Base-by-base conservation (phyloP, 1,140 invertebrate species). In the Eupeodes corollae region DNA sequence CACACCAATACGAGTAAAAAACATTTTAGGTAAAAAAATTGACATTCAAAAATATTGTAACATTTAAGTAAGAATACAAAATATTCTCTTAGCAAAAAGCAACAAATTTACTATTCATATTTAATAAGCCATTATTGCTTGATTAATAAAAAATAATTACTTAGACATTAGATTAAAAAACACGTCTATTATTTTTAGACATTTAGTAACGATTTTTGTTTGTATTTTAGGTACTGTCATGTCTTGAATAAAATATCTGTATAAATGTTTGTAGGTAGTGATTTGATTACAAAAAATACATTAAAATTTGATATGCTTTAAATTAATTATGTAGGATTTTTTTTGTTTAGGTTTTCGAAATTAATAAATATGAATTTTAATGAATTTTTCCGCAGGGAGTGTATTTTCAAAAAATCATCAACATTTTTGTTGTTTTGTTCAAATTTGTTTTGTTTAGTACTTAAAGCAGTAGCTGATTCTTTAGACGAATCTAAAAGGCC, bases 1-100 rank as follows among this genome's bases (percentile, higher is more conserved):
- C 63, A 65, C 63, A 65, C 65, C 63, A 65, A 51, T 55, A 50
- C 56, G 37, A 50, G 56, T 50, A 56, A 59, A 51, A 58, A 48
- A 51, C 46, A 60, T 51, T 30, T 15, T 35, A 49, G 30, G 44
- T 42, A 21, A 38, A 30, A 11, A n/a, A 12, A 10, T 32, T 37
- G 45, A 34, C 30, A 42, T 47, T 30, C 43, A 14, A 10, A 16
- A 44, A 33, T 41, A 21, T 16, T 47, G 42, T 48, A 48, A 34
- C 19, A 46, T 48, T 38, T 18, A 47, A 52, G 43, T 47, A 30
- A 44, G 47, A 40, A 37, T 55, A 43, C 18, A 44, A 44, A 41
- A 43, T 52, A 48, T 51, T 47, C 16, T 46, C 42, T 39, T 57
- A 60, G 59, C 59, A 60, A 59, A 61, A 55, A 46, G 48, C 55